Conservation (phyloP, 2,888 invertebrate species). For the Tineola bisselliella region DNA sequence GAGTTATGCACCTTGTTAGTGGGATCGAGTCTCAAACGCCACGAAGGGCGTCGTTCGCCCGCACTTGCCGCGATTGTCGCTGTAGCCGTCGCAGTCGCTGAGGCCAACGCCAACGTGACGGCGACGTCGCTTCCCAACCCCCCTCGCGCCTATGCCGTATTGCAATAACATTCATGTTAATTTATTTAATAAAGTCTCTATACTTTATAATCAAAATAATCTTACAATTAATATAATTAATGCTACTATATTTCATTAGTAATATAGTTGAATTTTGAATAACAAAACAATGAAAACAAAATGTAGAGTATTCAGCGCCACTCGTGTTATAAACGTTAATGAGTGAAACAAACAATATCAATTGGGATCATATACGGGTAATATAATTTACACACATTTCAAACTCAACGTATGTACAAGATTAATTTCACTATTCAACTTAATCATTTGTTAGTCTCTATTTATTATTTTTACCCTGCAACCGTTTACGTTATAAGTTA, state of each 20-base stretch:
- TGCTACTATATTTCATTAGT: background rate
- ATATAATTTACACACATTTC: slow-evolving; percentile 22
- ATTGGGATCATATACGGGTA: slow-evolving; percentile 4
- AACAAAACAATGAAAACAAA: no score
- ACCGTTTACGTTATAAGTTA: no score
- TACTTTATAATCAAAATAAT: background rate
- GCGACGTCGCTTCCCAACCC: slow-evolving; percentile 41
- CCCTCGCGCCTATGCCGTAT: slow-evolving; percentile 33
- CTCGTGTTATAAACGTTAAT: background rate
- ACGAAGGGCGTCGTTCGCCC: slow-evolving; percentile 86
- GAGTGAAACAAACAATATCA: slow-evolving; percentile 9
- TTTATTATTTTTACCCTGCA: no score
- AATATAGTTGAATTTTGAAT: no score
- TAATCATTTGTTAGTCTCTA: background rate
- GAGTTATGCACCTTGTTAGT: slow-evolving; percentile 79
- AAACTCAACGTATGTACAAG: slow-evolving; percentile 43
- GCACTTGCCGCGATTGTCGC: slow-evolving; percentile 58
- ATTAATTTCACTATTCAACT: background rate
- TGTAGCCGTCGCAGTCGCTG: slow-evolving; percentile 48
- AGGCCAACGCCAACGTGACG: slow-evolving; percentile 26
- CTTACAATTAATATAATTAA: background rate
- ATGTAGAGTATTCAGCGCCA: background rate
- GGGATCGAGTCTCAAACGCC: slow-evolving; percentile 91
- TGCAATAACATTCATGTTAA: background rate
- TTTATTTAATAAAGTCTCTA: background rate